A percentile compares a stretch with the other conserved stretches of the same genome.
Conservation (phyloP, 2,113 vertebrate species). For the Entelurus aequoreus region DNA sequence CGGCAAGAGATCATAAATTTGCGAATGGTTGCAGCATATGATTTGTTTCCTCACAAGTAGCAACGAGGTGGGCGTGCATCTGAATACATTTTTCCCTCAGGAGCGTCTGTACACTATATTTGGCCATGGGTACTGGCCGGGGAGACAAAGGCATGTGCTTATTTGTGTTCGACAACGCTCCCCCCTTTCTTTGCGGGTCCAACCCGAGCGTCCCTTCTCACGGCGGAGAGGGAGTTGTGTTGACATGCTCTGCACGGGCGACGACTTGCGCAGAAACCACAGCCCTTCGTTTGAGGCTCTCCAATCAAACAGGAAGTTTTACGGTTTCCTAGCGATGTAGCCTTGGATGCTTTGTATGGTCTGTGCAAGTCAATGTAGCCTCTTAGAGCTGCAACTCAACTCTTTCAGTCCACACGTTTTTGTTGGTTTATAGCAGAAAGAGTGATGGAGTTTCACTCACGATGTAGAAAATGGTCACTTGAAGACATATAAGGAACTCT, state of each 20-base stretch:
- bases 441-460: too few species aligned
- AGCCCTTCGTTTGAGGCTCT: conserved; percentile 19
- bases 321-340: conserved; percentile 23
- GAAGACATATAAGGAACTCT: too few species aligned
- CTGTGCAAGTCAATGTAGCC: conserved; percentile 27
- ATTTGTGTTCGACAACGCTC: conserved; percentile 40
- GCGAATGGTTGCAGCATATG: conserved; percentile 6
- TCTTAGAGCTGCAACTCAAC: conserved; percentile 24
- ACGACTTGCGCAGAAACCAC: conserved; percentile 43
- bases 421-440: too few species aligned
- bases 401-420: conserved; percentile 10
- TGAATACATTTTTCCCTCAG: conserved; percentile 24
- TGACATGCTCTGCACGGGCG: conserved; percentile 58
- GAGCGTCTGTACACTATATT: conserved; percentile 47
- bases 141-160: conserved; percentile 41
- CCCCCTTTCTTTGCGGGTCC: conserved; percentile 13
- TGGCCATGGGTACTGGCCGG: conserved; percentile 40
- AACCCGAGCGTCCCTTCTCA: conserved; percentile 23
- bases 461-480: too few species aligned
- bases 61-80: conserved; percentile 2
- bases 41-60: conserved; percentile 8
- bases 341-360: conserved; percentile 31
- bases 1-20: not conserved
- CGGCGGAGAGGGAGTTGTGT: conserved; percentile 49
- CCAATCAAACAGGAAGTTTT: conserved; percentile 43